Percentiles rank a stretch among this genome's conserved stretches.
These are phyloP conservation scores for Synergus umbraculus DNA, from an alignment of 2,888 invertebrate species.

Conservation along the genomic window DNA sequence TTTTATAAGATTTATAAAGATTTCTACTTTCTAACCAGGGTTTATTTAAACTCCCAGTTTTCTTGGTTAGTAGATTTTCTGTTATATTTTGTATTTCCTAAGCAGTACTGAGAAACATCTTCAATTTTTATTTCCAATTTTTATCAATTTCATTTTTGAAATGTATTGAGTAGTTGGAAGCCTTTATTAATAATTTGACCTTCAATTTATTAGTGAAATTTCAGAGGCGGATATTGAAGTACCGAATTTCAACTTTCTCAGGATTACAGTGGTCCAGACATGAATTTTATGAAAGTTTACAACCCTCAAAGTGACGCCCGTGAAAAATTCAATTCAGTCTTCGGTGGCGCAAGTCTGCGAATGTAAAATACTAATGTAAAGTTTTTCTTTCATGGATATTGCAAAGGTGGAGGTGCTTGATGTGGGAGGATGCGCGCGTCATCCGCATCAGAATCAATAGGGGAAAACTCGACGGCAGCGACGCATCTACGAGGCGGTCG, in stretches of 20 bases:
- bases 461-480: constrained; percentile 58
- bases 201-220: not conserved
- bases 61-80: too few species aligned
- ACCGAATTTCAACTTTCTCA: not conserved
- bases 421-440: constrained; percentile 61
- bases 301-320: not conserved
- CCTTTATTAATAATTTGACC: too few species aligned
- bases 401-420: constrained; percentile 52
- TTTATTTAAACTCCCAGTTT: too few species aligned
- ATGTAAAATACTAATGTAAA: constrained; percentile 9
- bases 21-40: too few species aligned
- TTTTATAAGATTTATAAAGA: too few species aligned
- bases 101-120: not conserved
- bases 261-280: not conserved
- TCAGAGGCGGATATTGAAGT: not conserved
- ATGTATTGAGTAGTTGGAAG: too few species aligned
- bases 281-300: not conserved
- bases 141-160: too few species aligned
- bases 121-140: not conserved
- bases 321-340: not conserved
- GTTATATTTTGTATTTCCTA: too few species aligned
- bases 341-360: not conserved
- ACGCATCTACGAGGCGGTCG: constrained; percentile 60
- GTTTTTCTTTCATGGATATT: not conserved
- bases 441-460: constrained; percentile 70